Evolutionary conservation across 2,888 invertebrate species (phyloP).

Genomic region (Tipula confusa): DNA sequence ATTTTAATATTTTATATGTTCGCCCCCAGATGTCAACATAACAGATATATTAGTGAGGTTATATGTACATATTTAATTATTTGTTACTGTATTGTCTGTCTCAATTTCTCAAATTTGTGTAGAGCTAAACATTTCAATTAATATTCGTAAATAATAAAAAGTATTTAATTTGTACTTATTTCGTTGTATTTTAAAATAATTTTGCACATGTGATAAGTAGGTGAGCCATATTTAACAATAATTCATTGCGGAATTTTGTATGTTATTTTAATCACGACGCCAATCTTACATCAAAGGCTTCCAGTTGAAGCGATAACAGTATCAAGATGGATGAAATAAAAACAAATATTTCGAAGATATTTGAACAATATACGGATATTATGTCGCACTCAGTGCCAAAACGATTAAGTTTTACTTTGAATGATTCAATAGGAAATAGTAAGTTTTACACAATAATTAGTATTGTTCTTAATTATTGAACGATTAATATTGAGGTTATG

Average conservation of each 20-base stretch:
- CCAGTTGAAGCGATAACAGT: background rate
- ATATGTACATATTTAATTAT: too few species aligned
- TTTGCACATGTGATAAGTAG: background rate
- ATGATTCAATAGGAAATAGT: conserved; percentile 42
- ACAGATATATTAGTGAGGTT: too few species aligned
- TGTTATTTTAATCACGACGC: background rate
- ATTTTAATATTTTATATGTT: too few species aligned
- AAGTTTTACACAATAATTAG: conserved; percentile 34
- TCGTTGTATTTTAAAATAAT: too few species aligned
- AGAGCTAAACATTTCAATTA: too few species aligned
- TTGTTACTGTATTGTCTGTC: too few species aligned
- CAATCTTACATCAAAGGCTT: background rate
- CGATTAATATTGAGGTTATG: background rate
- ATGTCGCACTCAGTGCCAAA: conserved; percentile 46
- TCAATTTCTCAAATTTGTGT: too few species aligned
- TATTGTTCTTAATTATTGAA: background rate
- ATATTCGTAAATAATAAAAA: too few species aligned
- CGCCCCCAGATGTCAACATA: too few species aligned
- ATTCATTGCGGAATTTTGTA: background rate
- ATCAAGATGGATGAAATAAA: conserved; percentile 46
- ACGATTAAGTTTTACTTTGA: conserved; percentile 45
- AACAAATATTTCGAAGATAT: conserved; percentile 46
- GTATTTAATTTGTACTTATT: too few species aligned
- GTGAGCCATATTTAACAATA: background rate
- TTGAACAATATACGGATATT: conserved; percentile 45